phyloP scores from a whole-genome alignment of 2,113 vertebrate species.

The Stomatorhinus ivindoensis region DNA sequence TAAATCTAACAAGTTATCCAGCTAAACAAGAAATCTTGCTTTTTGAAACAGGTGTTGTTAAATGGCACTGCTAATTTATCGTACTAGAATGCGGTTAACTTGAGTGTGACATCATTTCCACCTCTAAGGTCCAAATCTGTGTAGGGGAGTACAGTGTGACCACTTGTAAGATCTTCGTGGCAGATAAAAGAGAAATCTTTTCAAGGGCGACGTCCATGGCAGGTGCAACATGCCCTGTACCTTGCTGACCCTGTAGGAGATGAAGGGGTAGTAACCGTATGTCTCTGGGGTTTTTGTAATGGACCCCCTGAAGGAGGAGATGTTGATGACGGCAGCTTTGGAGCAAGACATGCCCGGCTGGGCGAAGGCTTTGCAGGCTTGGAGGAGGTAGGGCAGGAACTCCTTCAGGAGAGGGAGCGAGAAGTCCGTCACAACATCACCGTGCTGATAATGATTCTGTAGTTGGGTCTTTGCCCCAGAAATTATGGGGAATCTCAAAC shows the following conservation, averaged over 20 bases:
- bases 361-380: conserved; percentile 40
- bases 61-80: no score
- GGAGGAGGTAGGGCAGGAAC: conserved; percentile 50
- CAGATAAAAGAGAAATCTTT: not conserved
- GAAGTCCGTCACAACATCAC: not conserved
- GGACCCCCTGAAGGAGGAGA: conserved; percentile 47
- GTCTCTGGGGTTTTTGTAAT: conserved; percentile 24
- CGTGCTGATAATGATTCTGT: not conserved
- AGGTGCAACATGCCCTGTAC: conserved; percentile 20
- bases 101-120: no score
- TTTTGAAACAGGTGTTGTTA: no score
- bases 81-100: no score
- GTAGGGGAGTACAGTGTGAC: not conserved
- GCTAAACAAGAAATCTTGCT: no score
- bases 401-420: conserved; percentile 35
- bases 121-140: not conserved
- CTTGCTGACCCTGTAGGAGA: conserved; percentile 53
- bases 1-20: no score
- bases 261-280: not conserved
- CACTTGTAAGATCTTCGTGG: not conserved
- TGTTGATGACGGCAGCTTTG: conserved; percentile 51
- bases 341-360: conserved; percentile 47
- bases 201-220: not conserved
- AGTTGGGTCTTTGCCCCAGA: not conserved
- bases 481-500: not conserved